Conservation (phyloP, 2,797 vertebrate genomes). For the Kryptopterus vitreolus region DNA sequence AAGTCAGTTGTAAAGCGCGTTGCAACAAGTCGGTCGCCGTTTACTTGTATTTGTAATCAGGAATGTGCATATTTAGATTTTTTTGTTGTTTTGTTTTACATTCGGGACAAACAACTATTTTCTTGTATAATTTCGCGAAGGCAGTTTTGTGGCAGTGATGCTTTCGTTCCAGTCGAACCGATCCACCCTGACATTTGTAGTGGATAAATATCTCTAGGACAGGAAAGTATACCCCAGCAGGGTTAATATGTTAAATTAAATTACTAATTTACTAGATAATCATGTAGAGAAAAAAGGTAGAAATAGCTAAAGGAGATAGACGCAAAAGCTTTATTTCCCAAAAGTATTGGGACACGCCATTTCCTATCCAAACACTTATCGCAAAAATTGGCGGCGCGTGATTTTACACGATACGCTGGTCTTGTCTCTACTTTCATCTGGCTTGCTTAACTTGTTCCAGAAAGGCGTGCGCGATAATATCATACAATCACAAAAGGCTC, state of each 20-base stretch:
- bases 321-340: background rate
- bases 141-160: background rate
- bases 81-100: background rate
- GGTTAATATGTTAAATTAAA: background rate
- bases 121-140: background rate
- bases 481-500: slow-evolving; percentile 29
- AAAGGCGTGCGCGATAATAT: slow-evolving; percentile 18
- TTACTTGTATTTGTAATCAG: too few relatives aligned
- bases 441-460: background rate
- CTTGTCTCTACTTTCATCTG: slow-evolving; percentile 10
- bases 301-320: background rate
- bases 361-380: too few relatives aligned
- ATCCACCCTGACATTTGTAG: background rate
- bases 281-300: background rate
- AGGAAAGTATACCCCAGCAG: slow-evolving; percentile 7
- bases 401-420: background rate
- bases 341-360: too few relatives aligned
- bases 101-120: background rate
- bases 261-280: background rate
- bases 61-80: background rate
- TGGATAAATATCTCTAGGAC: background rate
- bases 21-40: background rate
- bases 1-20: background rate
- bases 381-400: too few relatives aligned
- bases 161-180: background rate